Conservation (phyloP, 30 jellyfish, hydroid and myxozoan species). For the Cassiopea xamachana region DNA sequence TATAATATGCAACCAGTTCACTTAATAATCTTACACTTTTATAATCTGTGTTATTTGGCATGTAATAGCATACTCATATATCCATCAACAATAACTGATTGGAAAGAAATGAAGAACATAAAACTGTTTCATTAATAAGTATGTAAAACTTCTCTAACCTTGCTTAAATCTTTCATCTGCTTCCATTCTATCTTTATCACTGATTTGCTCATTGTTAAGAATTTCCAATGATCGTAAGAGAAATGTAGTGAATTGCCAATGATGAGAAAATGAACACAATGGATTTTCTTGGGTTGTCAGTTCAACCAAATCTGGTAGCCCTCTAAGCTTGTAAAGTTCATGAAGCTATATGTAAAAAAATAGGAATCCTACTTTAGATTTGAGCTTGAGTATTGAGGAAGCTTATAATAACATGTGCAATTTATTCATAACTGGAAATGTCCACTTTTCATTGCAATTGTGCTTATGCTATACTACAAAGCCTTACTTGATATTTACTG, state of each 20-base stretch:
- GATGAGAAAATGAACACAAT: constrained; percentile 53
- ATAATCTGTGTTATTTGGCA: too few relatives aligned
- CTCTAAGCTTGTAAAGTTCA: constrained; percentile 59
- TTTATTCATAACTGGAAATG: neutral
- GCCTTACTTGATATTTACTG: too few relatives aligned
- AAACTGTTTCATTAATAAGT: neutral
- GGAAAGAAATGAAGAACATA: neutral
- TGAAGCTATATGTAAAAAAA: constrained; percentile 51
- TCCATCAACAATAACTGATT: too few relatives aligned
- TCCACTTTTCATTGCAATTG: neutral
- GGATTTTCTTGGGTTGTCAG: constrained; percentile 71
- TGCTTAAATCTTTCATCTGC: constrained; percentile 75
- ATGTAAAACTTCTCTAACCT: constrained; percentile 39
- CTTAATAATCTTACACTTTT: too few relatives aligned
- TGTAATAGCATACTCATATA: too few relatives aligned
- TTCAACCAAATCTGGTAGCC: constrained; percentile 58
- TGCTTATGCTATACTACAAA: neutral
- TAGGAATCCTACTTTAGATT: neutral
- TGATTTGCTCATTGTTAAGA: constrained; percentile 50
- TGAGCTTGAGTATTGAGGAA: too few relatives aligned
- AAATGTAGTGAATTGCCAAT: constrained; percentile 23
- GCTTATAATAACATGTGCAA: neutral
- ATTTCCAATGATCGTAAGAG: constrained; percentile 61
- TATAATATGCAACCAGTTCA: too few relatives aligned
- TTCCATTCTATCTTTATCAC: constrained; percentile 47